Evolutionary conservation across 2,113 vertebrate species (phyloP).

Genomic region (Gymnarchus niloticus): DNA sequence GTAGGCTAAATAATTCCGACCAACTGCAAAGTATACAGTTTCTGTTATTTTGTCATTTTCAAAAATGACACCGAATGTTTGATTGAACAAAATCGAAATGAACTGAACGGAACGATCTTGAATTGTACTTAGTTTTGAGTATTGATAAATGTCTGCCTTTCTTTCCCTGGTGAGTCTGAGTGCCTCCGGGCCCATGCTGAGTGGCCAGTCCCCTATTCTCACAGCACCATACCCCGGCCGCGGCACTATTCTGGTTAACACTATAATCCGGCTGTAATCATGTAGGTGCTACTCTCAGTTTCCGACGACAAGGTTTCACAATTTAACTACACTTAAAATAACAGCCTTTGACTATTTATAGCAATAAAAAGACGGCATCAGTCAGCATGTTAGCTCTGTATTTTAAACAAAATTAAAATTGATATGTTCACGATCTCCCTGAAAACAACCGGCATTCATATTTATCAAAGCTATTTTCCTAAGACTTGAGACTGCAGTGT

Average conservation of each 20-base stretch:
- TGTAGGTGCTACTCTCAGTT: neutral
- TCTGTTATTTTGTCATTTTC: neutral
- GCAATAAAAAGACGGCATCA: neutral
- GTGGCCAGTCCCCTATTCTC: neutral
- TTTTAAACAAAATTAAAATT: conserved; percentile 1
- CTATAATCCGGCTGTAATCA: neutral
- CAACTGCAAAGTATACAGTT: neutral
- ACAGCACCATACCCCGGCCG: neutral
- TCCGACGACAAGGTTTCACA: neutral
- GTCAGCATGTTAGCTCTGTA: neutral
- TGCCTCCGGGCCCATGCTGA: too few species aligned
- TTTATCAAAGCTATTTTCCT: neutral
- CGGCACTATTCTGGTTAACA: neutral
- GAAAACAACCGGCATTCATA: neutral
- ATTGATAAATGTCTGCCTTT: too few species aligned
- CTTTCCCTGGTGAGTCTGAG: too few species aligned
- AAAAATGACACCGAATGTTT: too few species aligned
- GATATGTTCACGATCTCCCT: too few species aligned
- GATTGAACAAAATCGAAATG: too few species aligned
- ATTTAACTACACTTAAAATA: neutral
- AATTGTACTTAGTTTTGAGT: too few species aligned
- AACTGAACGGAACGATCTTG: too few species aligned
- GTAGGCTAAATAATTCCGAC: neutral
- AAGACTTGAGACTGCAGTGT: neutral
- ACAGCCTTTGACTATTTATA: neutral